A percentile compares a stretch with the other conserved stretches of the same genome.
Conservation (phyloP, 2,888 invertebrate genomes). For the Apamea epomidion region DNA sequence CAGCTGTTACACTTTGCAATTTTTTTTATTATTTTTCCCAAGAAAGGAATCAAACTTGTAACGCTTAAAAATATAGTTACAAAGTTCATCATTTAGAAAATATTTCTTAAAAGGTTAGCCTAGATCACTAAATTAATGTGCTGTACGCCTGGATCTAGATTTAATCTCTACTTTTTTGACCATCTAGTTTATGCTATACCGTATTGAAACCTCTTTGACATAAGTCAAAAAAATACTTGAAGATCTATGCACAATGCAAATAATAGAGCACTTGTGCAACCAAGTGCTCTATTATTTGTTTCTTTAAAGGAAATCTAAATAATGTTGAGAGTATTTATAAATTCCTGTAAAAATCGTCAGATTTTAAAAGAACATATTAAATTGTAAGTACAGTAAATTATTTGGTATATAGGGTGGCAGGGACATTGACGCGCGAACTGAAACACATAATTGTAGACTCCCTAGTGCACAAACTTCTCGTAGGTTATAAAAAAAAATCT, state of each 20-base stretch:
- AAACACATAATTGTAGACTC: no score
- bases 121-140: background rate
- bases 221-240: background rate
- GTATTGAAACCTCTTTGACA: background rate
- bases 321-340: background rate
- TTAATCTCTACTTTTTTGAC: background rate
- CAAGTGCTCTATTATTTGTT: no score
- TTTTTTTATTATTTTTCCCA: background rate
- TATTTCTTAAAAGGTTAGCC: background rate
- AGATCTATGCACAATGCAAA: background rate
- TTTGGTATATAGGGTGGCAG: background rate
- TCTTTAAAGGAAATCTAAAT: background rate
- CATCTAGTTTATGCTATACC: background rate
- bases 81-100: background rate
- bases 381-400: background rate
- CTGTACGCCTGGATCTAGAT: background rate
- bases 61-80: background rate
- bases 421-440: no score
- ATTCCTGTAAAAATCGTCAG: background rate
- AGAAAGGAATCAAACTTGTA: background rate
- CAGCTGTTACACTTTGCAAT: constrained; percentile 51
- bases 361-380: no score
- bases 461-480: no score
- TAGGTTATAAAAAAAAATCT: no score
- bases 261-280: background rate